These are phyloP conservation scores for Drosophila murphyi DNA, from an alignment of 1,140 invertebrate genomes.

Conservation along the genomic window DNA sequence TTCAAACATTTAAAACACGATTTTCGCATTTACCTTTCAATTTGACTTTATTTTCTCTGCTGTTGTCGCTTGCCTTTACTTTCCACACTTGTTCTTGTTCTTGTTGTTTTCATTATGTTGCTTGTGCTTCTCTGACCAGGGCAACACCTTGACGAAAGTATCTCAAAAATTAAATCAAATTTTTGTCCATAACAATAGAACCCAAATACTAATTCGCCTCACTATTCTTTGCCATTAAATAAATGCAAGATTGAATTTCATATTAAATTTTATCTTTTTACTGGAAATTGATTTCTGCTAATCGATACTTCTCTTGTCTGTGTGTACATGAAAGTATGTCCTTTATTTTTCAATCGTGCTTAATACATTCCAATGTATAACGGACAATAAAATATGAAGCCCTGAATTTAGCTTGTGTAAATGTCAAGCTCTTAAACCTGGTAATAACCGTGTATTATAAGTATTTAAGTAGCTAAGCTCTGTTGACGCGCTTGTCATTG, in stretches of 20 bases:
- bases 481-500: conserved; percentile 63
- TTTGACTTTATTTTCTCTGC: conserved; percentile 62
- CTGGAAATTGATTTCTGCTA: background rate
- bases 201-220: conserved; percentile 28
- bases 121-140: conserved; percentile 37
- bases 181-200: conserved; percentile 65
- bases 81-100: background rate
- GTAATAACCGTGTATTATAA: conserved; percentile 20
- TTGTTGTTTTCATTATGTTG: conserved; percentile 8
- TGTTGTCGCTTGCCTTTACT: background rate
- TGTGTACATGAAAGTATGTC: no score
- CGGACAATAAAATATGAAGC: conserved; percentile 6
- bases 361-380: background rate
- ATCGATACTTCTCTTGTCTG: no score
- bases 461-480: conserved; percentile 34
- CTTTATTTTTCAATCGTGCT: background rate
- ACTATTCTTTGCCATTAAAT: conserved; percentile 21
- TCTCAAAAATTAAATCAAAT: conserved; percentile 73
- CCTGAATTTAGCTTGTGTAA: background rate
- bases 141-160: conserved; percentile 70
- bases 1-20: conserved; percentile 76
- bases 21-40: conserved; percentile 78
- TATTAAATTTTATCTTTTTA: no score
- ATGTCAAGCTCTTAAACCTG: background rate
- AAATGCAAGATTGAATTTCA: no score